Evolutionary conservation across 1,140 invertebrate species (phyloP), one percentile per base, ranked within the genome.

Genomic region (Platyura marginata): DNA sequence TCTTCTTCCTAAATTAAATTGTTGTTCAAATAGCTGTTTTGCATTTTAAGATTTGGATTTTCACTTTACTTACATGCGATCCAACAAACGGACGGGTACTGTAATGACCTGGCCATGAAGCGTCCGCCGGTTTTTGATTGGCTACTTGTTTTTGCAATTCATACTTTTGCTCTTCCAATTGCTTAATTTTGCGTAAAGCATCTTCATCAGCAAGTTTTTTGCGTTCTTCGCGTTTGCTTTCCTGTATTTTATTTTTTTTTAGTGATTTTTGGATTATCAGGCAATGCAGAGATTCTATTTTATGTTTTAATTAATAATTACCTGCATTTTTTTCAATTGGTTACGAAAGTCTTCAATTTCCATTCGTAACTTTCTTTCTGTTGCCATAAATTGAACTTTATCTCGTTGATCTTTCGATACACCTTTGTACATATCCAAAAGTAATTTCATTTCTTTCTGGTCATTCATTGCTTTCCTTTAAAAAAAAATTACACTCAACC

Each of bases 381-480:
- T 80, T 9, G 89, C 86, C 90, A 96, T 94, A 39, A 96, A 65
- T 66, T 93, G 88, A 36, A 91, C 90, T 67, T 95, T 95, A 55
- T 97, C 92, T 18, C 92, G 67, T 58, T 91, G 87, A 55, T 97
- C 93, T 66, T 96, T 96, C 35, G 88, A 85, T 16, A 90, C 86
- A 33, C 87, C 84, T 70, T 96, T 96, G 63, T 96, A 94, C 88
- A 95, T 95, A 55, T 97, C 92, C 46, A 96, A 65, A 5, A 96
- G 61, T 5, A 97, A 63, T 59, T 96, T 96, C 76, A 96, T 75
- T 63, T 90, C 86, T 56, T 88, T 88, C 60, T 86, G 84, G 56
- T 91, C 85, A 56, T 87, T 89, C 22, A 86, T 73, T 37, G 89
- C 82, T 72, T 94, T 94, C 60, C 88, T 94, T 53, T n/a, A 64